These are phyloP conservation scores for Ciconia maguari DNA, from an alignment of 2,113 vertebrate species.

Conservation along the genomic window DNA sequence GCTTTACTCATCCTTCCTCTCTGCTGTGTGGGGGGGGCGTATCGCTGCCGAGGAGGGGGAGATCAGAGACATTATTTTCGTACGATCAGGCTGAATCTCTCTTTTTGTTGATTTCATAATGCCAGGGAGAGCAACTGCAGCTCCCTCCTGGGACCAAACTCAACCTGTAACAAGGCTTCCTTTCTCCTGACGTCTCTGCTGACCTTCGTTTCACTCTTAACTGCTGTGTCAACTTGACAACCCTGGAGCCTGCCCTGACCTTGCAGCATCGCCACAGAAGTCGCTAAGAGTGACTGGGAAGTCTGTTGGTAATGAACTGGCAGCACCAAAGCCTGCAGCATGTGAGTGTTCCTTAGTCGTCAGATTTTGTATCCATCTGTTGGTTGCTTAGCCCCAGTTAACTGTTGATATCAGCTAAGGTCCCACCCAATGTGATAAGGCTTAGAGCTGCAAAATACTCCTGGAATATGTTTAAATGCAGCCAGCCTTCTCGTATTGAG, in stretches of 20 bases:
- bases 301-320: not conserved
- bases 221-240: not conserved
- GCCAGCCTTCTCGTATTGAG: not conserved
- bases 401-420: not conserved
- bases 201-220: not conserved
- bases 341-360: not conserved
- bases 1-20: not conserved
- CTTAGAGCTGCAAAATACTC: not conserved
- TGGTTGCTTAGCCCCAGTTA: not conserved
- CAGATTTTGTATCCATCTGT: not conserved
- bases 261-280: not conserved
- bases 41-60: not conserved
- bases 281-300: not conserved
- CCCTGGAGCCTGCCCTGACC: not conserved
- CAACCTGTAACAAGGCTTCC: not conserved
- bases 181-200: not conserved
- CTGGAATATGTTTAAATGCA: not conserved
- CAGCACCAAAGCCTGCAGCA: not conserved
- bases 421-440: not conserved
- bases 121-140: not conserved
- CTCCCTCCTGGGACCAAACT: not conserved
- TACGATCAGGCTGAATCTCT: not conserved
- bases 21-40: not conserved
- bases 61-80: not conserved
- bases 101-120: not conserved